A percentile compares a stretch with the other conserved stretches of the same genome.
These are phyloP conservation scores for Eubasilissa regina DNA, from an alignment of 1,140 invertebrate genomes.

Conservation along the genomic window DNA sequence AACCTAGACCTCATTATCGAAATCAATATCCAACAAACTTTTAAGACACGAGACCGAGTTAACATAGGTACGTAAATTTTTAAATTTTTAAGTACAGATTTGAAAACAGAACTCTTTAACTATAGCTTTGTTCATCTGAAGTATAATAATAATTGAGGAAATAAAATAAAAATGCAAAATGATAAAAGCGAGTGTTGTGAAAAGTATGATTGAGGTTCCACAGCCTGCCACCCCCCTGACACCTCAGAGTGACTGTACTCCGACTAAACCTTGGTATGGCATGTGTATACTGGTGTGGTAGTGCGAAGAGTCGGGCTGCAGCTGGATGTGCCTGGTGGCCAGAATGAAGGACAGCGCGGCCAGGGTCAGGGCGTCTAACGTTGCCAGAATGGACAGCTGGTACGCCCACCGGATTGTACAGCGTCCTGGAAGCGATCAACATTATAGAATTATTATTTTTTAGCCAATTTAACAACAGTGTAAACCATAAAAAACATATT, in stretches of 20 bases:
- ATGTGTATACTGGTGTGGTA: constrained; percentile 75
- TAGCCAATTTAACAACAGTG: not conserved
- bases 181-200: not conserved
- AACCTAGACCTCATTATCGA: too few relatives aligned
- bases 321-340: constrained; percentile 88
- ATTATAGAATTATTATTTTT: constrained; percentile 71
- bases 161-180: too few relatives aligned
- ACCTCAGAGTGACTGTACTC: not conserved
- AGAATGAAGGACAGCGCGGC: constrained; percentile 94
- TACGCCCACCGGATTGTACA: constrained; percentile 97
- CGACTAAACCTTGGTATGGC: constrained; percentile 75
- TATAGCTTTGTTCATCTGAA: too few relatives aligned
- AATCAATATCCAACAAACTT: too few relatives aligned
- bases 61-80: too few relatives aligned
- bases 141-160: too few relatives aligned
- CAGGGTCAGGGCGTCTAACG: constrained; percentile 91
- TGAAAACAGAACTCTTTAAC: too few relatives aligned
- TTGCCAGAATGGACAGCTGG: constrained; percentile 89
- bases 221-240: not conserved
- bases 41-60: too few relatives aligned
- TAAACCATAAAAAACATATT: not conserved
- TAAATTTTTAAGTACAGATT: too few relatives aligned
- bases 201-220: not conserved
- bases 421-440: constrained; percentile 73
- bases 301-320: constrained; percentile 87